These are phyloP conservation scores for Sycophila sp. DNA, from an alignment of 1,140 invertebrate species.

Conservation along the genomic window DNA sequence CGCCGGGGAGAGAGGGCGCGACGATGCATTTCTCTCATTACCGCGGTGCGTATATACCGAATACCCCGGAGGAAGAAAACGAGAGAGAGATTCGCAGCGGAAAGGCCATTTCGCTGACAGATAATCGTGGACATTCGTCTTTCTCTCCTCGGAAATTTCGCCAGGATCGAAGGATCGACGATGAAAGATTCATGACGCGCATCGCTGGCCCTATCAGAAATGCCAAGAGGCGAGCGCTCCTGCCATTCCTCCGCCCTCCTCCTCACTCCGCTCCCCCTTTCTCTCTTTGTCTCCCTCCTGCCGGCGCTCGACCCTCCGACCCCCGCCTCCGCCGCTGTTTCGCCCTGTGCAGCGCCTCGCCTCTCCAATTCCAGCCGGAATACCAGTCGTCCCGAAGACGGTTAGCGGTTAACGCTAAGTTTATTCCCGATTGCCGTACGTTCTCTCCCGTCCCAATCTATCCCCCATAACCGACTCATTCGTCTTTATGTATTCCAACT, in stretches of 20 bases:
- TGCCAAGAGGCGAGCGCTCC: slow-evolving; percentile 5
- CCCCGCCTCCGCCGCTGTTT: background rate
- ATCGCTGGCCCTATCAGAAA: slow-evolving; percentile 28
- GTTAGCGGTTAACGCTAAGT: slow-evolving; percentile 26
- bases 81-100: background rate
- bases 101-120: slow-evolving; percentile 30
- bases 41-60: background rate
- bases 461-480: background rate
- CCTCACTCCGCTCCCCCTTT: background rate
- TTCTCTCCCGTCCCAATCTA: background rate
- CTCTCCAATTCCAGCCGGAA: slow-evolving; percentile 27
- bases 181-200: slow-evolving; percentile 41
- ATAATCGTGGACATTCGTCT: slow-evolving; percentile 36
- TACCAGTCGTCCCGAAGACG: slow-evolving; percentile 17
- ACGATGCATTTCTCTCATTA: slow-evolving; percentile 6
- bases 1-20: background rate
- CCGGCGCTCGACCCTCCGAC: background rate
- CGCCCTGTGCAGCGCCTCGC: background rate
- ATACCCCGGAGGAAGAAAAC: background rate
- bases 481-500: background rate
- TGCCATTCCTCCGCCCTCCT: slow-evolving; percentile 3
- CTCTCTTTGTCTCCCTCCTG: slow-evolving; percentile 8
- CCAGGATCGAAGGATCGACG: slow-evolving; percentile 19
- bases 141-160: slow-evolving; percentile 19
- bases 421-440: slow-evolving; percentile 1